Evolutionary conservation across 2,888 invertebrate species (phyloP), one percentile per base, ranked within the genome.

Genomic region (Caenorhabditis afra): DNA sequence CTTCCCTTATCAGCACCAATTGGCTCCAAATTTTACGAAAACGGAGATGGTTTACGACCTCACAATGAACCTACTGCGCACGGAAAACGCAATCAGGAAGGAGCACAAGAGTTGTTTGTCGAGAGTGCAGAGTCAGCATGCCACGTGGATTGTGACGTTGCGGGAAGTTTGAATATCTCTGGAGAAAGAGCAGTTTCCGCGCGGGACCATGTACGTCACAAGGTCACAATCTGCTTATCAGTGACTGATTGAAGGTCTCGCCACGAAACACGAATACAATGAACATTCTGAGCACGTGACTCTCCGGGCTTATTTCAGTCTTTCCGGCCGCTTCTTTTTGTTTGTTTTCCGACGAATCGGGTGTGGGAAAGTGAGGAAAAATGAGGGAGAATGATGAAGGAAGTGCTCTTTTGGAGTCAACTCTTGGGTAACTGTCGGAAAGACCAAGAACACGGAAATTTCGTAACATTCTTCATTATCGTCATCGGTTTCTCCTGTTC

Each of bases 1-100:
- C 64, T 52, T 52, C 16, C 22, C 61, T 70, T 70, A 70, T 70
- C 70, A 70, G 37, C 41, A 35, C 41, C 41, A 68, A 68, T 68
- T 68, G 52, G 29, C 29, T 61, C 35, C 35, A n/a, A n/a, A 52
- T 71, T 70, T 71, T 71, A 71, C 71, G 71, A 71, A 71, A 64
- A 62, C 71, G 71, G 71, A 64, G 62, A 71, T 71, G 71, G 71
- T 71, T 71, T 71, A 71, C 57, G 62, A 71, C 62, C 71, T 45
- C 55, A 55, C 20, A 29, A 53, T 62, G 70, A 70, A 70, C 70
- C 70, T 55, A 47, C 39, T 55, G 70, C 10, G 62, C 44, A 70
- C 70, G 23, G 20, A 53, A 44, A 53, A 61, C 29, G 37, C 10
- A 52, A 29, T 52, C 47, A 55, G 55, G 23, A 29, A 49, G 4